phyloP scores from a whole-genome alignment of 2,888 invertebrate species.

The Philhelius pedissequus region DNA sequence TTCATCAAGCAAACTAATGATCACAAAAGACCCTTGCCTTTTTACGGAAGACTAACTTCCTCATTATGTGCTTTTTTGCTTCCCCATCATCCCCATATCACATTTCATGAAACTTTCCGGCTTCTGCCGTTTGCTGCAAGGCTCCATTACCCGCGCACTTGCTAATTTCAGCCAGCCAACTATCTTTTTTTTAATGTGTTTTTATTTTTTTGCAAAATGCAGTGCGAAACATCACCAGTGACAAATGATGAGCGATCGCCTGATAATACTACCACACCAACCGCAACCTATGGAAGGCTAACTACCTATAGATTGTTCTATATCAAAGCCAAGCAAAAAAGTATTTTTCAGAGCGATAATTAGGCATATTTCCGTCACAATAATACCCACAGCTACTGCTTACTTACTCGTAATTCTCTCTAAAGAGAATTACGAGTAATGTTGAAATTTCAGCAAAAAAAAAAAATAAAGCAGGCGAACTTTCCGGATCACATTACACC shows the following conservation, averaged over 20 bases:
- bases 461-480: slow-evolving; percentile 1
- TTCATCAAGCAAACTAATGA: slow-evolving; percentile 42
- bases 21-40: not conserved
- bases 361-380: slow-evolving; percentile 60
- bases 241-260: slow-evolving; percentile 66
- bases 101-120: slow-evolving; percentile 3
- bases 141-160: slow-evolving; percentile 18
- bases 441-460: not conserved
- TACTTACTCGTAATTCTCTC: slow-evolving; percentile 24
- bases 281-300: not conserved
- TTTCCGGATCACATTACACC: slow-evolving; percentile 60
- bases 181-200: not conserved
- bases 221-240: slow-evolving; percentile 41
- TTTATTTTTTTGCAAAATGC: not conserved
- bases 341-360: slow-evolving; percentile 62
- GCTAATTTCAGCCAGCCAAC: slow-evolving; percentile 27
- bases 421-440: not conserved
- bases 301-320: slow-evolving; percentile 13
- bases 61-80: not conserved
- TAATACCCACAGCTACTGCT: slow-evolving; percentile 53
- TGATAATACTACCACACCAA: slow-evolving; percentile 48
- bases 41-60: slow-evolving; percentile 36
- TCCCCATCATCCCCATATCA: slow-evolving; percentile 3
- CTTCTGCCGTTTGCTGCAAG: not conserved
- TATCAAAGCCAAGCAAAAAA: slow-evolving; percentile 58